phyloP scores from a whole-genome alignment of 1,140 invertebrate species.

The Dufourea novaeangliae region DNA sequence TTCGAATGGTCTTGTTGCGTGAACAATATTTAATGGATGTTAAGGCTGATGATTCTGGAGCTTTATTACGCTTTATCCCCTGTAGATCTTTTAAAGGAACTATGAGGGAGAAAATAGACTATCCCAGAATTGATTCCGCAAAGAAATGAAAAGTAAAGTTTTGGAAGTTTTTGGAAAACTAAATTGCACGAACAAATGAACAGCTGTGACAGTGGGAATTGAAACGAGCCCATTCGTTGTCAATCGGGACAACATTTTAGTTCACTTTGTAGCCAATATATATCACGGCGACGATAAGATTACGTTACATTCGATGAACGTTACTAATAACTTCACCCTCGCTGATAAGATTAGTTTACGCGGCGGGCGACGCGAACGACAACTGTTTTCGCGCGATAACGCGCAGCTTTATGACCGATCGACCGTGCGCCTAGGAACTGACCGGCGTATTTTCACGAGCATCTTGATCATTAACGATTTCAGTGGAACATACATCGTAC shows the following conservation, averaged over 20 bases:
- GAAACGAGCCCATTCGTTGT: background rate
- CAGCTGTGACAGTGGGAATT: background rate
- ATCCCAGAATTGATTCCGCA: no score
- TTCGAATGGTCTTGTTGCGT: no score
- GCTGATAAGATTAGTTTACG: conserved; percentile 39
- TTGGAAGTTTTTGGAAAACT: no score
- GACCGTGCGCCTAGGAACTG: background rate
- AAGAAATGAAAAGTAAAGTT: no score
- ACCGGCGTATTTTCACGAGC: conserved; percentile 1
- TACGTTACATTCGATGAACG: conserved; percentile 29
- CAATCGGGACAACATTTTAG: background rate
- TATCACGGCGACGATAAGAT: conserved; percentile 25
- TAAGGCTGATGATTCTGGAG: no score
- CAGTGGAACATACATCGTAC: no score
- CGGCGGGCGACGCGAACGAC: conserved; percentile 3
- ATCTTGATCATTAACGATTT: background rate
- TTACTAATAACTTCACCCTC: conserved; percentile 49
- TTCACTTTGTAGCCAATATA: conserved; percentile 21
- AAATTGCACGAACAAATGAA: no score
- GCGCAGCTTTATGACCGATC: background rate
- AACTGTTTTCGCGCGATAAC: conserved; percentile 33
- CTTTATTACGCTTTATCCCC: no score
- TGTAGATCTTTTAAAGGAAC: no score
- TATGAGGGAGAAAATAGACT: no score
- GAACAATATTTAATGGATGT: no score